These are phyloP conservation scores for Dolichotis patagonum DNA, from an alignment of 2,113 vertebrate genomes.

Conservation along the genomic window DNA sequence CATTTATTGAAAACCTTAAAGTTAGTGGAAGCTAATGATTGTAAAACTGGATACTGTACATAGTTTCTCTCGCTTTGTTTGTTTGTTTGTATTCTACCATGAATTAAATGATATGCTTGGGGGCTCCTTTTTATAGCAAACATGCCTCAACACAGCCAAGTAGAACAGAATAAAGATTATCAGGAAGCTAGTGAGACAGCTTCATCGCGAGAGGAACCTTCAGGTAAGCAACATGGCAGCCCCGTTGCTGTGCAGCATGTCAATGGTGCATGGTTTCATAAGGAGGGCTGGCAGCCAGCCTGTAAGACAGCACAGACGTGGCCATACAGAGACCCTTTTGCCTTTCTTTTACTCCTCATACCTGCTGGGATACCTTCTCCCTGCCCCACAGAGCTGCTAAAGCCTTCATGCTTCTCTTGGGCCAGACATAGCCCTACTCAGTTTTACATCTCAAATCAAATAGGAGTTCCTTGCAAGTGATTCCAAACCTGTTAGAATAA, in stretches of 20 bases:
- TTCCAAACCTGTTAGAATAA: constrained; percentile 29
- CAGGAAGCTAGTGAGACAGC: constrained; percentile 60
- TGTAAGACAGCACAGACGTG: not conserved
- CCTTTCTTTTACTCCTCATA: not conserved
- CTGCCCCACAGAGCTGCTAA: not conserved
- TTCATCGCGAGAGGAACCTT: constrained; percentile 66
- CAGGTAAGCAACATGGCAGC: constrained; percentile 71
- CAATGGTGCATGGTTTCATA: not conserved
- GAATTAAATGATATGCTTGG: constrained; percentile 52
- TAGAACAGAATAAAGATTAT: constrained; percentile 18
- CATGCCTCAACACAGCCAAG: constrained; percentile 53
- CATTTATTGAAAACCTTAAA: constrained; percentile 17
- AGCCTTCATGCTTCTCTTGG: not conserved
- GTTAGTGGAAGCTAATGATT: constrained; percentile 10
- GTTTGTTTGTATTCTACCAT: not conserved
- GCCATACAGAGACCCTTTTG: not conserved
- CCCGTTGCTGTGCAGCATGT: not conserved
- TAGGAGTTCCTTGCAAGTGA: not conserved
- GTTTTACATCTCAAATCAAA: not conserved
- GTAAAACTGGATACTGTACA: constrained; percentile 12
- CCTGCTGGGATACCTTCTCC: not conserved
- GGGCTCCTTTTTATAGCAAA: constrained; percentile 69
- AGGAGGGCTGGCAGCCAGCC: not conserved
- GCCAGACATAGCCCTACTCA: not conserved
- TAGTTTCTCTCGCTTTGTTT: constrained; percentile 24